Evolutionary conservation across 2,797 vertebrate species (phyloP).

Genomic region (Orientallactaga sibirica): DNA sequence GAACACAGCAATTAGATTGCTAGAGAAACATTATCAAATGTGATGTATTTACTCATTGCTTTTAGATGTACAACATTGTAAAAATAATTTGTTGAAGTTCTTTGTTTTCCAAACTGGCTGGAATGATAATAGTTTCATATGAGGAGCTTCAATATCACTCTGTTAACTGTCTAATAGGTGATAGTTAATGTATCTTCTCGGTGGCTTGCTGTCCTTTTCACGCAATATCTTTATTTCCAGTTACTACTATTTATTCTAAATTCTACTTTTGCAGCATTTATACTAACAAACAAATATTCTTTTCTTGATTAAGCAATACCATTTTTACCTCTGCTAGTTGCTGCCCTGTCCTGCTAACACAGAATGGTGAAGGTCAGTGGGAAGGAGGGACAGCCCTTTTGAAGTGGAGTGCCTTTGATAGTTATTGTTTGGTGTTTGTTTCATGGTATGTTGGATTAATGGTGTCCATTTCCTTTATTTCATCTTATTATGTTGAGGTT

Average conservation of each 20-base stretch:
- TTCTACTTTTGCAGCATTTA: not conserved
- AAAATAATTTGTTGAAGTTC: not conserved
- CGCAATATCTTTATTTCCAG: not conserved
- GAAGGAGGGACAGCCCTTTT: not conserved
- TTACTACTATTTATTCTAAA: not conserved
- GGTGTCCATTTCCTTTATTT: not conserved
- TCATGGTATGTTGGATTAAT: not conserved
- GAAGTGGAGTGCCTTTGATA: not conserved
- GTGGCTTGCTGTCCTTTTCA: not conserved
- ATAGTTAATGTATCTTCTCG: not conserved
- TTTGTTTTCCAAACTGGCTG: not conserved
- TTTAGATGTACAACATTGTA: not conserved
- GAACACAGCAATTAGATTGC: not conserved
- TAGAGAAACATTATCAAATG: not conserved
- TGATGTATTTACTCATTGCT: not conserved
- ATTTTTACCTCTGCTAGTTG: not conserved
- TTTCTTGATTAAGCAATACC: not conserved
- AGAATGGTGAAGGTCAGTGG: no score
- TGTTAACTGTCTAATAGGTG: not conserved
- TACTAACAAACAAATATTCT: not conserved
- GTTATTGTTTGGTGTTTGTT: not conserved
- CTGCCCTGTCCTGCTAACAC: not conserved
- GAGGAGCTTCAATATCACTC: not conserved
- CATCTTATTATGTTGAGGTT: slow-evolving; percentile 13
- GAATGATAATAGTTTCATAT: not conserved